These are phyloP conservation scores for Lampris megalopsis DNA, from an alignment of 2,113 vertebrate species.

Conservation along the genomic window DNA sequence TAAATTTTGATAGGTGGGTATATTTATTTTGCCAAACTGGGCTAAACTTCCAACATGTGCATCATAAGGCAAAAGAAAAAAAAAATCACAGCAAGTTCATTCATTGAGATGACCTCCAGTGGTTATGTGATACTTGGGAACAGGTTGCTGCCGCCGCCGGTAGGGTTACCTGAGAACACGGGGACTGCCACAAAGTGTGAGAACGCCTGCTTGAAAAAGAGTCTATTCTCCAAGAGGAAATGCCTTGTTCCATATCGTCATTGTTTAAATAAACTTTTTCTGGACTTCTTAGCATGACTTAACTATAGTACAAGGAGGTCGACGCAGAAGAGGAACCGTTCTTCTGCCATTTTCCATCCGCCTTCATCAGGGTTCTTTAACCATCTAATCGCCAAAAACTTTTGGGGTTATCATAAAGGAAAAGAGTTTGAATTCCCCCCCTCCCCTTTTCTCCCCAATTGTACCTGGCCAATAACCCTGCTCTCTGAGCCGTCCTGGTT, in stretches of 20 bases:
- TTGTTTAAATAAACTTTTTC: slow-evolving; percentile 20
- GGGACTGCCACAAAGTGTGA: slow-evolving; percentile 29
- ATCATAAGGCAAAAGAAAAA: too few species aligned
- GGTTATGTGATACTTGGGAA: slow-evolving; percentile 26
- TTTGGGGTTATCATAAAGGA: too few species aligned
- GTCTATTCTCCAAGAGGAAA: not conserved
- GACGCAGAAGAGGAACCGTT: slow-evolving; percentile 1
- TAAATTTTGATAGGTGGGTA: too few species aligned
- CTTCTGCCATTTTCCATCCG: not conserved
- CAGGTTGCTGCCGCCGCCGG: not conserved
- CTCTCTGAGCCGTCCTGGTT: too few species aligned
- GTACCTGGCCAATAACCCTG: too few species aligned
- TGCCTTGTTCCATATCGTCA: slow-evolving; percentile 19
- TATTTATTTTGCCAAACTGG: slow-evolving; percentile 26
- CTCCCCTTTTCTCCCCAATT: too few species aligned
- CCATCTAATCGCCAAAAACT: not conserved
- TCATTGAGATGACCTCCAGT: not conserved
- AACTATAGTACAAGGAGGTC: not conserved
- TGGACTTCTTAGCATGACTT: not conserved
- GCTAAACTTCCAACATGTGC: slow-evolving; percentile 17
- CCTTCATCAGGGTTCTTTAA: not conserved
- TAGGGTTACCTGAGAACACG: slow-evolving; percentile 14
- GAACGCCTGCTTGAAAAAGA: slow-evolving; percentile 27
- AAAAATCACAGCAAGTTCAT: not conserved
- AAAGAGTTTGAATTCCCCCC: too few species aligned